Conservation (phyloP, 1,140 invertebrate species). For the Drosophila tani region DNA sequence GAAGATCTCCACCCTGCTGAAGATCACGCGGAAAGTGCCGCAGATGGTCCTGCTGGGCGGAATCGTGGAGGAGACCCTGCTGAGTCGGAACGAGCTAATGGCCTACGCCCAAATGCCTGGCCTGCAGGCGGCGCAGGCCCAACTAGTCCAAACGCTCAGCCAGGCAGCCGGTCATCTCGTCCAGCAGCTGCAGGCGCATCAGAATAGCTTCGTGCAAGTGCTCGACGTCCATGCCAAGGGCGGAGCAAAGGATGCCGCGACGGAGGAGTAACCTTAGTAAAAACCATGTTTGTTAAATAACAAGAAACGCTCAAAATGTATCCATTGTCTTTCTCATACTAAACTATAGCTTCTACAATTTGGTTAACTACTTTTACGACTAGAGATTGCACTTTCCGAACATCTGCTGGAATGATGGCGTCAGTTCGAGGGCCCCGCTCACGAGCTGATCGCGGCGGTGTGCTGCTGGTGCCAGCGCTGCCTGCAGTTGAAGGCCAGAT, state of each 20-base stretch:
- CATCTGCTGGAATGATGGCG: slow-evolving; percentile 78
- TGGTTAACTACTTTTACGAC: slow-evolving; percentile 44
- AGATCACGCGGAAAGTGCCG: slow-evolving; percentile 87
- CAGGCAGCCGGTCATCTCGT: slow-evolving; percentile 88
- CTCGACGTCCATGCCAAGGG: slow-evolving; percentile 86
- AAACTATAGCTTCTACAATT: slow-evolving; percentile 54
- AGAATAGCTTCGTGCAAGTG: slow-evolving; percentile 88
- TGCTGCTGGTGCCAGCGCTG: slow-evolving; percentile 60
- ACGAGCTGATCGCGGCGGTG: slow-evolving; percentile 64
- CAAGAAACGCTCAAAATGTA: slow-evolving; percentile 50
- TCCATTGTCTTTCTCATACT: slow-evolving; percentile 68
- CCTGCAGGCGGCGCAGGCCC: slow-evolving; percentile 87
- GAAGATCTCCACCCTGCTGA: slow-evolving; percentile 86
- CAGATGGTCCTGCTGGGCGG: slow-evolving; percentile 89
- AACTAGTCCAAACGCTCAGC: slow-evolving; percentile 88
- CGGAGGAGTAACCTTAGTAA: slow-evolving; percentile 39
- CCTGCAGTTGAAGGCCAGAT: slow-evolving; percentile 81
- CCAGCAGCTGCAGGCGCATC: slow-evolving; percentile 89
- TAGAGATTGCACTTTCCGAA: slow-evolving; percentile 84
- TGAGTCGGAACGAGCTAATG: slow-evolving; percentile 88
- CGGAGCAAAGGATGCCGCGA: slow-evolving; percentile 37
- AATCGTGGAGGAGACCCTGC: slow-evolving; percentile 88
- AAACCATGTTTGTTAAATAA: slow-evolving; percentile 41
- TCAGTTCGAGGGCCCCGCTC: slow-evolving; percentile 34
- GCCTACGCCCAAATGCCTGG: slow-evolving; percentile 88